Percentiles rank a stretch among this genome's conserved stretches.
Conservation (phyloP, 2,888 invertebrate species). For the Xanthostigma xanthostigma region DNA sequence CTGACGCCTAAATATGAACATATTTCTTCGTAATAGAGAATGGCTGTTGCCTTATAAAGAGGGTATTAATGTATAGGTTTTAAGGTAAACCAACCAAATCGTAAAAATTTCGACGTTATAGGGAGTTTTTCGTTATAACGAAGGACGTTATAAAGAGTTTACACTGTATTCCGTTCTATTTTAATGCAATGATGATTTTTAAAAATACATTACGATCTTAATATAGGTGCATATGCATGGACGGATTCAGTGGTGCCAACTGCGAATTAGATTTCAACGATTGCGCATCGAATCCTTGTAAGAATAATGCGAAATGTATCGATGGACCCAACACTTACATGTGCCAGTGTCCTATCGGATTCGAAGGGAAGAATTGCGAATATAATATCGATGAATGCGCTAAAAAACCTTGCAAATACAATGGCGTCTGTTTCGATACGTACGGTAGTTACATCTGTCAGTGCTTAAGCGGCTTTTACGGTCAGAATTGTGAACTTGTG, state of each 20-base stretch:
- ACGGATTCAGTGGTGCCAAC: slow-evolving; percentile 49
- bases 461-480: slow-evolving; percentile 65
- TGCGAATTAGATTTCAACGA: slow-evolving; percentile 67
- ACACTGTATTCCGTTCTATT: too few species aligned
- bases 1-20: too few species aligned
- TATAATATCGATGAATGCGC: slow-evolving; percentile 67
- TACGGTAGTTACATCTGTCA: slow-evolving; percentile 69
- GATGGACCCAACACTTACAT: slow-evolving; percentile 60
- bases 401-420: slow-evolving; percentile 52
- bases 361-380: slow-evolving; percentile 57
- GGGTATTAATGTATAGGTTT: too few species aligned
- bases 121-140: too few species aligned
- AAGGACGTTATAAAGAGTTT: too few species aligned
- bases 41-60: too few species aligned
- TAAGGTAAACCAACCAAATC: too few species aligned
- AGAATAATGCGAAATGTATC: slow-evolving; percentile 55
- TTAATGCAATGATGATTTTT: too few species aligned
- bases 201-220: slow-evolving; percentile 16
- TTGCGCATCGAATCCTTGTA: slow-evolving; percentile 54
- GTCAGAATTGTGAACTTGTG: slow-evolving; percentile 60
- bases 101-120: too few species aligned
- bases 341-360: slow-evolving; percentile 69
- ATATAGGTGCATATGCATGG: slow-evolving; percentile 27
- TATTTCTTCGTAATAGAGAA: too few species aligned
- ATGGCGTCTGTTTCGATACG: slow-evolving; percentile 66